Evolutionary conservation across 1,140 invertebrate genomes (phyloP).

Genomic region (Drosophila simulans): DNA sequence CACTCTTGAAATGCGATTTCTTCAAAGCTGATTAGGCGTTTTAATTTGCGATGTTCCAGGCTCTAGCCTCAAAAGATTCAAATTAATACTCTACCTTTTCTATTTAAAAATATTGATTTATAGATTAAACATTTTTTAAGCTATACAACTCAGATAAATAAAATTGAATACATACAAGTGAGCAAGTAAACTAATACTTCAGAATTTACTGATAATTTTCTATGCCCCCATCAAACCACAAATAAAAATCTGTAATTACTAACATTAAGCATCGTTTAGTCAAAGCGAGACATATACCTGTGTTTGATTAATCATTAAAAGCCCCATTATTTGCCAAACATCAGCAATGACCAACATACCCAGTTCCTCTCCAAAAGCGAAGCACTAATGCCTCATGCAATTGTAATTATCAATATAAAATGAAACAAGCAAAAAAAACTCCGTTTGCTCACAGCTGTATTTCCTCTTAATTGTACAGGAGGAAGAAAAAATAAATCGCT

Average conservation of each 20-base stretch:
- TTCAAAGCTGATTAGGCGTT: constrained; percentile 68
- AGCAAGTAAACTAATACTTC: not conserved
- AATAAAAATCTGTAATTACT: constrained; percentile 8
- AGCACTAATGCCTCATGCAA: constrained; percentile 26
- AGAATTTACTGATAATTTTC: constrained; percentile 1
- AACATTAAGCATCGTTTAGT: constrained; percentile 13
- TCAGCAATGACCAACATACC: constrained; percentile 34
- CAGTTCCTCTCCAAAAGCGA: constrained; percentile 13
- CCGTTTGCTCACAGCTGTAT: constrained; percentile 31
- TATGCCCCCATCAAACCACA: constrained; percentile 7
- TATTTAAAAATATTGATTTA: no score
- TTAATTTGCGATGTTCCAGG: constrained; percentile 16
- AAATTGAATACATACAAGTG: no score
- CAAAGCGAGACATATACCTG: constrained; percentile 2
- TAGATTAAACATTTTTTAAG: no score
- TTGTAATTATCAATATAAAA: constrained; percentile 40
- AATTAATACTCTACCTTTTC: constrained; percentile 7
- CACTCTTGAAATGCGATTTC: constrained; percentile 54
- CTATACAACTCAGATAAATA: no score
- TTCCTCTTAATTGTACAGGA: constrained; percentile 46
- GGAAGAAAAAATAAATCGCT: constrained; percentile 43
- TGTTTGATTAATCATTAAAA: constrained; percentile 29
- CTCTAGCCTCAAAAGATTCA: constrained; percentile 12
- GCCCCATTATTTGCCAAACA: constrained; percentile 26
- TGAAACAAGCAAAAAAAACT: constrained; percentile 28